These are phyloP conservation scores for Thalpophila matura DNA, from an alignment of 2,888 invertebrate genomes.

Conservation along the genomic window DNA sequence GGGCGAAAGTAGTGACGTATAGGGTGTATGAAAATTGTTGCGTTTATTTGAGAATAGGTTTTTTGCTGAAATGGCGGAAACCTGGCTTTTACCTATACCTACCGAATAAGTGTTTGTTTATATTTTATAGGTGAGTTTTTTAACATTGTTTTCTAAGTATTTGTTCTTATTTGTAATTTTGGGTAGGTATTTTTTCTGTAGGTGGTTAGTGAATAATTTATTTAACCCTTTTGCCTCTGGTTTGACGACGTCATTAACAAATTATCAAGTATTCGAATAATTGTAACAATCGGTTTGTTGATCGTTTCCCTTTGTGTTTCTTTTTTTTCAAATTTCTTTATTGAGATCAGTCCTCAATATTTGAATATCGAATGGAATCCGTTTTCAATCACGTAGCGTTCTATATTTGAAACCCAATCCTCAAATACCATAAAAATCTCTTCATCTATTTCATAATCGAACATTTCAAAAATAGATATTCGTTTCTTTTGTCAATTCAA, in stretches of 20 bases:
- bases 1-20: too few species aligned
- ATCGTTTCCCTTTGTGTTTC: too few species aligned
- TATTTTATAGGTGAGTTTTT: too few species aligned
- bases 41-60: too few species aligned
- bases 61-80: too few species aligned
- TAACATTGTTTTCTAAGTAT: neutral
- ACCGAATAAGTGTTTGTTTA: too few species aligned
- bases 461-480: constrained; percentile 28
- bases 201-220: neutral
- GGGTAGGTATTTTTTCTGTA: neutral
- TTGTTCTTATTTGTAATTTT: neutral
- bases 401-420: constrained; percentile 34
- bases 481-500: neutral
- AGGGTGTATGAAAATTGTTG: too few species aligned
- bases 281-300: too few species aligned
- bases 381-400: constrained; percentile 25
- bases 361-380: constrained; percentile 29
- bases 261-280: too few species aligned
- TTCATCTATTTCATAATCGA: constrained; percentile 40
- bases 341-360: constrained; percentile 1
- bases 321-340: too few species aligned
- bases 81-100: too few species aligned
- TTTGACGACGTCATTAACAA: too few species aligned
- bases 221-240: constrained; percentile 6
- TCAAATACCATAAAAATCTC: constrained; percentile 34